A percentile compares a stretch with the other conserved stretches of the same genome.
phyloP scores from a whole-genome alignment of 2,797 vertebrate genomes.

The Vipera ursinii region DNA sequence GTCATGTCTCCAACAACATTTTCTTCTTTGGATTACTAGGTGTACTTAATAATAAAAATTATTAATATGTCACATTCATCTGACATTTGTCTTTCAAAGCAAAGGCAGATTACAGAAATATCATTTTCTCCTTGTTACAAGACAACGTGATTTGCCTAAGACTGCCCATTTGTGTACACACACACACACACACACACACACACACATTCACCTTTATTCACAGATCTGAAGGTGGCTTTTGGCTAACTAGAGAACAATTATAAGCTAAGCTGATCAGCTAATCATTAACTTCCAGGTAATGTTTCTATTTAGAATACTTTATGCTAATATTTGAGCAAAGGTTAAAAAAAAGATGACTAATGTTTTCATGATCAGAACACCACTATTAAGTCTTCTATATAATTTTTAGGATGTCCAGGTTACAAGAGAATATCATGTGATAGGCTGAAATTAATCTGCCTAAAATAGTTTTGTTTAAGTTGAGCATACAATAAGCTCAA shows the following conservation, averaged over 20 bases:
- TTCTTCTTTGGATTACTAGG: not conserved
- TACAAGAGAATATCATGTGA: not conserved
- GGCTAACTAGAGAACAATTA: constrained; percentile 5
- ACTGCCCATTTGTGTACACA: not conserved
- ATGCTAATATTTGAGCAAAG: constrained; percentile 13
- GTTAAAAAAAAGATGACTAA: not conserved
- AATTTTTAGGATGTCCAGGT: not conserved
- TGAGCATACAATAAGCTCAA: not conserved
- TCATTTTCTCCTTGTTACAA: not conserved
- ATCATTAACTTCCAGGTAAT: constrained; percentile 5
- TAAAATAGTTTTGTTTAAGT: not conserved
- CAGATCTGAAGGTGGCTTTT: not conserved
- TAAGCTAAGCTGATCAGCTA: not conserved
- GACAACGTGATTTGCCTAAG: not conserved
- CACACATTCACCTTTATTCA: not conserved
- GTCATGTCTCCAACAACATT: not conserved
- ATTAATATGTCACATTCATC: not conserved
- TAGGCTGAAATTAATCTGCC: not conserved
- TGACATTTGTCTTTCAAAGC: not conserved
- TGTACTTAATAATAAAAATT: not conserved
- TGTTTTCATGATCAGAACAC: not conserved
- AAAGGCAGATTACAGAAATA: not conserved
- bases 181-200: not conserved
- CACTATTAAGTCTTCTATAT: not conserved
- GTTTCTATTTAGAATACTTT: not conserved